phyloP scores from a whole-genome alignment of 2,888 invertebrate species.

The Coleophora flavipennella region DNA sequence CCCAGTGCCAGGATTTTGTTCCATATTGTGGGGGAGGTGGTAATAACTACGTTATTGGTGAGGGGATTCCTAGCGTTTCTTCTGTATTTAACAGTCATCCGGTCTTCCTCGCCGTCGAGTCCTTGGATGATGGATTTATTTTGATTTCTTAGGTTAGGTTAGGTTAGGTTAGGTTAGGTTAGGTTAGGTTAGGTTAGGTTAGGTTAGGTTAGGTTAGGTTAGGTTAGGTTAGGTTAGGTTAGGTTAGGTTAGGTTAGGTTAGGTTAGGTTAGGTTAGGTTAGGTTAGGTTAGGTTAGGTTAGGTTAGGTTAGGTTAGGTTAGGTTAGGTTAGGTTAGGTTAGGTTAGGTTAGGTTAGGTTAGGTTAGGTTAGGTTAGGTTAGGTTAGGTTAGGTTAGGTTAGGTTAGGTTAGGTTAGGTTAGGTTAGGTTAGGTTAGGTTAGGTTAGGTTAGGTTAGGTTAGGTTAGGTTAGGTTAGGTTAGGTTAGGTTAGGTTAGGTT shows the following conservation, averaged over 20 bases:
- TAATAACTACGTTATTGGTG: neutral
- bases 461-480: slow-evolving; percentile 16
- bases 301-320: slow-evolving; percentile 2
- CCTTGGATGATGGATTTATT: no score
- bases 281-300: slow-evolving; percentile 2
- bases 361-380: slow-evolving; percentile 9
- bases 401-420: slow-evolving; percentile 10
- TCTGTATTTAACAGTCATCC: neutral
- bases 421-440: slow-evolving; percentile 9
- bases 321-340: slow-evolving; percentile 1
- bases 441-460: slow-evolving; percentile 10
- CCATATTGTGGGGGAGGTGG: no score
- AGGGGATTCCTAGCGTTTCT: neutral
- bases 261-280: slow-evolving; percentile 6
- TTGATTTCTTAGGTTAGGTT: slow-evolving; percentile 4
- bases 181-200: slow-evolving; percentile 11
- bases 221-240: slow-evolving; percentile 9
- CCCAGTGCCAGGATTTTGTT: no score
- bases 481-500: slow-evolving; percentile 12
- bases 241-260: slow-evolving; percentile 3
- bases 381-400: slow-evolving; percentile 8
- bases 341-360: slow-evolving; percentile 2
- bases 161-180: slow-evolving; percentile 12
- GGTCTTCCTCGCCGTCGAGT: neutral
- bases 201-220: slow-evolving; percentile 10